A percentile compares a stretch with the other conserved stretches of the same genome.
Conservation (phyloP, 2,888 invertebrate genomes). For the Rutpela maculata region DNA sequence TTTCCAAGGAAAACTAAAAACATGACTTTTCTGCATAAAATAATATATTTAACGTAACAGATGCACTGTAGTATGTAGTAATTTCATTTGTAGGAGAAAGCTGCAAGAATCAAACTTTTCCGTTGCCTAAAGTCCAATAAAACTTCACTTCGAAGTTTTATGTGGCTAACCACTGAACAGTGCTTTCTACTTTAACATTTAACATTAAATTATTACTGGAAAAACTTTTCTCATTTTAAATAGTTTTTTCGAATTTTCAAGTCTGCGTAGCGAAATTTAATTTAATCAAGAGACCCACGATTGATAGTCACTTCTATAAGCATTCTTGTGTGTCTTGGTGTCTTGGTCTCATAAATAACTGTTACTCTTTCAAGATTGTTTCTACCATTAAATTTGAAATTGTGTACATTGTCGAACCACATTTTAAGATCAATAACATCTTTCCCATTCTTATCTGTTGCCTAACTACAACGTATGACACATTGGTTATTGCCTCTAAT, state of each 20-base stretch:
- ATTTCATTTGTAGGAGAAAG: background rate
- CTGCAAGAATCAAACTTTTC: conserved; percentile 13
- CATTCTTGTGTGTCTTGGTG: too few species aligned
- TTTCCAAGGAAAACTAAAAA: too few species aligned
- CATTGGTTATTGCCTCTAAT: too few species aligned
- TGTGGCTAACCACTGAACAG: conserved; percentile 15
- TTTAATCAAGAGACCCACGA: background rate
- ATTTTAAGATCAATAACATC: too few species aligned
- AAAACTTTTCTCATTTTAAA: conserved; percentile 11
- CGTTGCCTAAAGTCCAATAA: conserved; percentile 14
- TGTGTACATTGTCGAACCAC: too few species aligned
- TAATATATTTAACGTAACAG: background rate
- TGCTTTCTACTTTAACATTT: conserved; percentile 16
- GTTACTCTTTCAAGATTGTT: too few species aligned
- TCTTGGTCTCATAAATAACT: too few species aligned
- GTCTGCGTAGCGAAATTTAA: background rate
- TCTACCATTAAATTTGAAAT: too few species aligned
- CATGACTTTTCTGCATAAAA: background rate
- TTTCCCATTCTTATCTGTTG: too few species aligned
- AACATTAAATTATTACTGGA: background rate
- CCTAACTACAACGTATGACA: too few species aligned
- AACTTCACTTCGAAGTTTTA: conserved; percentile 10
- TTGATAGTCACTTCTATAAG: background rate
- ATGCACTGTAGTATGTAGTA: conserved; percentile 8
- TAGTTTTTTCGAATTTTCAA: background rate